These are phyloP conservation scores for Biston betularia DNA, from an alignment of 2,888 invertebrate species.

Conservation along the genomic window DNA sequence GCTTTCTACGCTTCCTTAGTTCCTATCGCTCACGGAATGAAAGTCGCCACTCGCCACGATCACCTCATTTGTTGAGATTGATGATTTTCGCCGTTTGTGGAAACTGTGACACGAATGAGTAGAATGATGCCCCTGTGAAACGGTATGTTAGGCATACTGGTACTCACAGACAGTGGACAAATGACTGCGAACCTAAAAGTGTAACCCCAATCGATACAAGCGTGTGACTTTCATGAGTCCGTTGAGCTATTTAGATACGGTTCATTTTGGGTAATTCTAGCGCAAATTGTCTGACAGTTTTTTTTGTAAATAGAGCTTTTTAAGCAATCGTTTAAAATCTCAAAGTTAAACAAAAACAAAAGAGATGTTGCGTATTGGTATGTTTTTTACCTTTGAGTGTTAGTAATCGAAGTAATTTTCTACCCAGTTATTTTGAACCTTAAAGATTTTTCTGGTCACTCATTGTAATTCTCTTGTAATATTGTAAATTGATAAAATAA, in stretches of 20 bases:
- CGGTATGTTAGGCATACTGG: slow-evolving; percentile 9
- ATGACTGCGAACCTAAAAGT: slow-evolving; percentile 20
- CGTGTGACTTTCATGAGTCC: not conserved
- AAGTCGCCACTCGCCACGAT: slow-evolving; percentile 62
- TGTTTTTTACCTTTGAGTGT: too few species aligned
- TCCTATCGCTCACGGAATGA: slow-evolving; percentile 69
- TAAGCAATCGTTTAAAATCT: too few species aligned
- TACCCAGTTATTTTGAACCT: too few species aligned
- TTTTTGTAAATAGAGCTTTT: too few species aligned
- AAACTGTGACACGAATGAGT: slow-evolving; percentile 32
- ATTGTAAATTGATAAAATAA: too few species aligned
- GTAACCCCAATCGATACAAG: slow-evolving; percentile 20
- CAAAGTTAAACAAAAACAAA: too few species aligned
- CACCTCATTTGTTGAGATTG: slow-evolving; percentile 43
- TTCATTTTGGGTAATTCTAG: not conserved
- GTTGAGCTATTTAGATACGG: slow-evolving; percentile 1
- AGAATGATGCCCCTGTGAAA: slow-evolving; percentile 9
- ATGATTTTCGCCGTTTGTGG: slow-evolving; percentile 38
- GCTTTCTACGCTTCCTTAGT: slow-evolving; percentile 61
- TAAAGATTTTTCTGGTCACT: too few species aligned
- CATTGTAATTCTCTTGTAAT: too few species aligned
- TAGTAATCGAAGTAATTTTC: too few species aligned
- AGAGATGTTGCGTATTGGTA: too few species aligned
- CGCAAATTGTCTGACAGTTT: not conserved
- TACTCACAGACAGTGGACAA: slow-evolving; percentile 8